Evolutionary conservation across 2,113 vertebrate genomes (phyloP), one percentile per base, ranked within the genome.

Genomic region (Notarius lentiginosus): DNA sequence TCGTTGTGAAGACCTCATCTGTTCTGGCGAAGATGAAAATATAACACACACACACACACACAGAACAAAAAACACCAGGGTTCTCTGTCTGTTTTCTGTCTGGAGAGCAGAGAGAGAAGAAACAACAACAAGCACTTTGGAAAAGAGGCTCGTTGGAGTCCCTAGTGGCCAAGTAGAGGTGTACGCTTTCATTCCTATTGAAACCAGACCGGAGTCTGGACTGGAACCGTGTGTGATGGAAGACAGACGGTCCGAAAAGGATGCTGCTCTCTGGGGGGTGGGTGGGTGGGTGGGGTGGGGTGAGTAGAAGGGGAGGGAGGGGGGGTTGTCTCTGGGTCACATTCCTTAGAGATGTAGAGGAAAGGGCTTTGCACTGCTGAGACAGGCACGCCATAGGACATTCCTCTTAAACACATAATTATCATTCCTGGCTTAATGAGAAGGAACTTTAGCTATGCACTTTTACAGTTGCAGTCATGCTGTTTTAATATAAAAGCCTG

Each of bases 171-270:
- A 86, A 92, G 87, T 91, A 65, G 88, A 88, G 91, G 91, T 92
- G 91, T 91, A 89, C 89, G 85, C 18, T 90, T 91, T 53, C 92
- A 94, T 94, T 95, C 93, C 92, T 90, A 77, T 86, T 93, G 85
- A 14, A 61, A 63, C 56, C 58, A 82, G 90, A 91, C 92, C 84
- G 90, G 88, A 63, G 10, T 27, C 58, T 77, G 51, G 30, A 55
- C 55, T 83, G 30, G 41, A 63, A 83, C 27, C 72, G 11, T 24
- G 30, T 41, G 34, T 76, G 80, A 83, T 82, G 56, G 60, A 87
- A 77, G 81, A 60, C 79, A 87, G 70, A 73, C 56, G 27, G 86
- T 87, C 79, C 47, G 4, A n/a, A 30, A 56, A 83, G 72, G 81
- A 87, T 87, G 86, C 60, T 77, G 81, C 41, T 88, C 56, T 88